Conservation (phyloP, 2,888 invertebrate genomes). For the Agonum fuliginosum region DNA sequence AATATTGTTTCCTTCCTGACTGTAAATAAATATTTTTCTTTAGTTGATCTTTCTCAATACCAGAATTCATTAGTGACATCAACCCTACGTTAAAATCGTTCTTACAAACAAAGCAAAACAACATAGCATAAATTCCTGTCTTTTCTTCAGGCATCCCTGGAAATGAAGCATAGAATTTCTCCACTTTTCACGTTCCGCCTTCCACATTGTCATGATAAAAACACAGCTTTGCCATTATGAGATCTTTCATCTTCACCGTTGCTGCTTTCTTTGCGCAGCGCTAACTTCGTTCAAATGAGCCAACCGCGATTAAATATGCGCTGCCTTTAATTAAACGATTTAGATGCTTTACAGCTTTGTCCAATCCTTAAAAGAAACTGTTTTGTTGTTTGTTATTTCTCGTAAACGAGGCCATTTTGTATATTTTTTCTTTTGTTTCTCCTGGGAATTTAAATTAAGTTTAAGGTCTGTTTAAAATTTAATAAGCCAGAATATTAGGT, state of each 20-base stretch:
- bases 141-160: background rate
- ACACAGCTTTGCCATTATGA: constrained; percentile 13
- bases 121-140: background rate
- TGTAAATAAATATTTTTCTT: too few relatives aligned
- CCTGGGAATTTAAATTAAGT: constrained; percentile 22
- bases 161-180: background rate
- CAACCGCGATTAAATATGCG: constrained; percentile 38
- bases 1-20: too few relatives aligned
- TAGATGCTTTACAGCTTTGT: constrained; percentile 37
- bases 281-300: constrained; percentile 14
- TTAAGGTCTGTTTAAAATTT: constrained; percentile 11
- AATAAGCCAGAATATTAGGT: constrained; percentile 12
- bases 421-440: constrained; percentile 18
- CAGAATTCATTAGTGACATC: background rate
- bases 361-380: constrained; percentile 15
- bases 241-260: constrained; percentile 12
- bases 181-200: too few relatives aligned
- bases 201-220: constrained; percentile 24
- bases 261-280: background rate
- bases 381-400: constrained; percentile 18
- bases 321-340: constrained; percentile 41
- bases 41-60: too few relatives aligned
- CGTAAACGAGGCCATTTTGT: background rate
- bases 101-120: background rate
- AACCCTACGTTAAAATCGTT: background rate